A percentile compares a stretch with the other conserved stretches of the same genome.
phyloP scores from a whole-genome alignment of 2,797 vertebrate genomes.

The Tolypeutes matacus region DNA sequence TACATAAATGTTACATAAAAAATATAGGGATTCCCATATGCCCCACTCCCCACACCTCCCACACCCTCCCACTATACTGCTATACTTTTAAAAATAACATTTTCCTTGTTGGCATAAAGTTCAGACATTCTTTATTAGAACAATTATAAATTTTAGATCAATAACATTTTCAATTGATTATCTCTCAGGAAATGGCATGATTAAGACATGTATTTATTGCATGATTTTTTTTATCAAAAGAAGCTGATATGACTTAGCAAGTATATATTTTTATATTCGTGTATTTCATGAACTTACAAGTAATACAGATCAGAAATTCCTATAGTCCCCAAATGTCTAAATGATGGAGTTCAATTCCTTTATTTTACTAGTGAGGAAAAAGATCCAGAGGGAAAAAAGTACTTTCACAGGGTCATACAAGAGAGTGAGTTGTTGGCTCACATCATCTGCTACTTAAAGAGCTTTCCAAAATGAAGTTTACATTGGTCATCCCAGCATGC shows the following conservation, averaged over 20 bases:
- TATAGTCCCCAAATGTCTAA: not conserved
- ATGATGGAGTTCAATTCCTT: not conserved
- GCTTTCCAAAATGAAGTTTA: not conserved
- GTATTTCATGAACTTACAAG: not conserved
- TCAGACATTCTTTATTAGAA: not conserved
- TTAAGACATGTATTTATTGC: not conserved
- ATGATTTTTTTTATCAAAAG: not conserved
- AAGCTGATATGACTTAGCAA: not conserved
- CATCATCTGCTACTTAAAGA: not conserved
- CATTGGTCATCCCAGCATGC: not conserved
- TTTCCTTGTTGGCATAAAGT: not conserved
- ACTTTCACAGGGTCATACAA: not conserved
- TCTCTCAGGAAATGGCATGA: not conserved
- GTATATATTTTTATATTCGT: not conserved
- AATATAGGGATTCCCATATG: too few relatives aligned
- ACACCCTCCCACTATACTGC: not conserved
- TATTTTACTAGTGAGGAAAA: slow-evolving; percentile 14
- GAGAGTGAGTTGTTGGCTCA: not conserved
- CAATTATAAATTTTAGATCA: not conserved
- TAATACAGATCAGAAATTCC: not conserved
- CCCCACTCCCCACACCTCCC: too few relatives aligned
- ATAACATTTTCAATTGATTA: not conserved
- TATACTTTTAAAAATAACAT: not conserved
- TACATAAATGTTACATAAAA: too few relatives aligned
- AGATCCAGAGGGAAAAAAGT: not conserved